Evolutionary conservation across 2,797 vertebrate genomes (phyloP).

Genomic region (Epinephelus coioides): DNA sequence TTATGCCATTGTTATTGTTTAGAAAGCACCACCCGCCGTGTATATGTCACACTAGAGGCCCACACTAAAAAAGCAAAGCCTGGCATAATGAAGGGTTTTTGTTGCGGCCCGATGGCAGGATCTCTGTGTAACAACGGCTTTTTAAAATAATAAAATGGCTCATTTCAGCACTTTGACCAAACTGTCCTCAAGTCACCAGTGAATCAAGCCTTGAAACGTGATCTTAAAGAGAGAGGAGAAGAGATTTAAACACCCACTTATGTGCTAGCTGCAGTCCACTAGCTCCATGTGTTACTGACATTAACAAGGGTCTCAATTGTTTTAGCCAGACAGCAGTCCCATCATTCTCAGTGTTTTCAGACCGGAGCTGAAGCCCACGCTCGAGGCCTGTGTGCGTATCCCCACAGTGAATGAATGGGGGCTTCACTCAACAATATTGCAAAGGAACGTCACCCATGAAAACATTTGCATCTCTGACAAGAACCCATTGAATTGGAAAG

Average conservation of each 20-base stretch:
- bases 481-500: slow-evolving; percentile 78
- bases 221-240: slow-evolving; percentile 22
- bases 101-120: no score
- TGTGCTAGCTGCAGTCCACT: slow-evolving; percentile 31
- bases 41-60: no score
- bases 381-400: slow-evolving; percentile 29
- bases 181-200: slow-evolving; percentile 26
- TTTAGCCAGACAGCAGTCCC: slow-evolving; percentile 59
- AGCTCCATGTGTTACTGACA: slow-evolving; percentile 54
- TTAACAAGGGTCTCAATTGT: slow-evolving; percentile 74
- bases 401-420: slow-evolving; percentile 68
- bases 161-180: slow-evolving; percentile 16
- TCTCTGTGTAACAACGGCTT: no score
- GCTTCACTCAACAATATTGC: slow-evolving; percentile 73
- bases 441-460: slow-evolving; percentile 73
- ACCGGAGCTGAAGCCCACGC: slow-evolving; percentile 63
- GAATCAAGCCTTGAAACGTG: slow-evolving; percentile 49
- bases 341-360: slow-evolving; percentile 62
- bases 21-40: no score
- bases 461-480: slow-evolving; percentile 84
- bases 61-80: no score
- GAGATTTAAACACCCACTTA: slow-evolving; percentile 50
- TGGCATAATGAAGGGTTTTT: no score
- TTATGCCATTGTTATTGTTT: no score
- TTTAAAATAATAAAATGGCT: neutral